phyloP scores from a whole-genome alignment of 2,888 invertebrate species.

The Asteroscopus sphinx region DNA sequence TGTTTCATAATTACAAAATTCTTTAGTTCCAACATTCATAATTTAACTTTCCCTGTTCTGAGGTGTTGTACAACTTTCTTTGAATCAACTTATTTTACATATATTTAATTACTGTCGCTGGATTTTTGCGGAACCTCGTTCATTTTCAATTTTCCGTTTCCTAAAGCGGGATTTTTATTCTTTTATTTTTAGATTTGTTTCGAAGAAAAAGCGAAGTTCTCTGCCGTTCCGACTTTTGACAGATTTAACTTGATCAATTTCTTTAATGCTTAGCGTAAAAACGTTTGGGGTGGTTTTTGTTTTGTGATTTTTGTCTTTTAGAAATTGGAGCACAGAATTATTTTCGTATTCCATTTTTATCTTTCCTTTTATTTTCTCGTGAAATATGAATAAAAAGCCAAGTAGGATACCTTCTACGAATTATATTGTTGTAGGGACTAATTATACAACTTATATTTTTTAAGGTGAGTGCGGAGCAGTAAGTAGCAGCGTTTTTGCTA shows the following conservation, averaged over 20 bases:
- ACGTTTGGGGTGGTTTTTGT: background rate
- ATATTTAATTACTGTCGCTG: slow-evolving; percentile 16
- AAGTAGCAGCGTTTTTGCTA: no score
- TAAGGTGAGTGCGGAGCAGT: no score
- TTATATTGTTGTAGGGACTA: no score
- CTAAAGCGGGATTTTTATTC: background rate
- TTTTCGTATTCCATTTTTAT: background rate
- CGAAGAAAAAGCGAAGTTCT: background rate
- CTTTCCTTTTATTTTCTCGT: no score
- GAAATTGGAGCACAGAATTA: background rate
- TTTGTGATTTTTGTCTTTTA: slow-evolving; percentile 6
- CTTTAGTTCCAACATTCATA: slow-evolving; percentile 11
- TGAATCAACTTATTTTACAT: slow-evolving; percentile 25
- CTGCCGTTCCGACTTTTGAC: slow-evolving; percentile 4
- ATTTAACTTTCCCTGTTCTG: slow-evolving; percentile 21
- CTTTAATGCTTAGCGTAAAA: slow-evolving; percentile 13
- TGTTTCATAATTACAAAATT: slow-evolving; percentile 28
- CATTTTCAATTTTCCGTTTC: slow-evolving; percentile 12
- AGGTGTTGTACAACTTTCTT: slow-evolving; percentile 22
- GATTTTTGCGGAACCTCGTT: slow-evolving; percentile 5
- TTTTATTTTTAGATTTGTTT: slow-evolving; percentile 19
- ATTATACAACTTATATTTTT: no score
- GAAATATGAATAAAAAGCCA: no score
- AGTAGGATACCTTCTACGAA: no score
- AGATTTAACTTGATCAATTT: slow-evolving; percentile 22